Conservation (phyloP, 1,140 invertebrate genomes). For the Drosophila neocordata region DNA sequence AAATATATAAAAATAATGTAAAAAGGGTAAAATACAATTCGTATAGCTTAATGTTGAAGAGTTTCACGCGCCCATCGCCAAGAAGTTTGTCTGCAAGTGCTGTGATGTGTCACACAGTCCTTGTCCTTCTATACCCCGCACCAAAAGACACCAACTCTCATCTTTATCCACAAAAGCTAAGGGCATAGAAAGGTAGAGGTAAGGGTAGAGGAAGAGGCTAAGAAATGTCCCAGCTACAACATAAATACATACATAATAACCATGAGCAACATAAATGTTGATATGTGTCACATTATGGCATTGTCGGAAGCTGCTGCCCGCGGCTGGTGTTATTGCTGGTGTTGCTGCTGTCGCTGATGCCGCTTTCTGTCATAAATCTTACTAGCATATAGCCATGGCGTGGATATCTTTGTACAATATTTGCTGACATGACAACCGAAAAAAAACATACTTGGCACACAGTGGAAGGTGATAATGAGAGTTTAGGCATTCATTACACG, state of each 20-base stretch:
- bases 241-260: conserved; percentile 49
- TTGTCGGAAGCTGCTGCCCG: conserved; percentile 35
- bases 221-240: conserved; percentile 32
- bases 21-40: background rate
- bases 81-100: background rate
- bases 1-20: no score
- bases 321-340: conserved; percentile 31
- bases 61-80: background rate
- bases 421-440: conserved; percentile 80
- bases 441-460: conserved; percentile 59
- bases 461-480: conserved; percentile 76
- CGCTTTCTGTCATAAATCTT: conserved; percentile 52
- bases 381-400: background rate
- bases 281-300: conserved; percentile 72
- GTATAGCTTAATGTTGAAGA: background rate
- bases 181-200: background rate
- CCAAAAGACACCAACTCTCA: background rate
- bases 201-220: conserved; percentile 10
- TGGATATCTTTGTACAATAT: conserved; percentile 74
- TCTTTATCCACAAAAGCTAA: background rate
- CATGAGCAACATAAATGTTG: conserved; percentile 66
- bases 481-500: conserved; percentile 82
- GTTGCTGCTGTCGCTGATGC: conserved; percentile 8
- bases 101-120: background rate
- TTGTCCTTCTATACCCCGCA: background rate